Evolutionary conservation across 2,113 vertebrate genomes (phyloP).

Genomic region (Corythoichthys haematopterus): DNA sequence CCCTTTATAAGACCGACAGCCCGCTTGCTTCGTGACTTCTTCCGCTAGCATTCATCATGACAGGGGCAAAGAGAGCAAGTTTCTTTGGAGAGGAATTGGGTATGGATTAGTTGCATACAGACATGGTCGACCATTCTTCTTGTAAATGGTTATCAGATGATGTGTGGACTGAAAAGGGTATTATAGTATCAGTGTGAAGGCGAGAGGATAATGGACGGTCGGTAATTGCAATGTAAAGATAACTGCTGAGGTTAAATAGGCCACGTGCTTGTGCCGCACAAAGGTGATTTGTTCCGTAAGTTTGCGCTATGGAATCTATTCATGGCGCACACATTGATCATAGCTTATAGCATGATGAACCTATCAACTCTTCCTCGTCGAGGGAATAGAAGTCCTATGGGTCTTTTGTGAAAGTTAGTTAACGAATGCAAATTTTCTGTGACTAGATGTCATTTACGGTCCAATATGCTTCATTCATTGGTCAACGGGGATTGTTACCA

Average conservation of each 20-base stretch:
- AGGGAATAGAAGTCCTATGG: conserved; percentile 12
- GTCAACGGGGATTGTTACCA: background rate
- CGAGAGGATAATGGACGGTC: conserved; percentile 3
- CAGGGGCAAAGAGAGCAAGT: background rate
- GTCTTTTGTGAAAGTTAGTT: conserved; percentile 17
- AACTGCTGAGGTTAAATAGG: conserved; percentile 20
- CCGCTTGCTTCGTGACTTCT: conserved; percentile 29
- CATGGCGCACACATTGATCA: conserved; percentile 52
- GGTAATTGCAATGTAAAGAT: conserved; percentile 30
- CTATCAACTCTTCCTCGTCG: conserved; percentile 21
- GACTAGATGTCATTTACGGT: conserved; percentile 4
- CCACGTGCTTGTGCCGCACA: background rate
- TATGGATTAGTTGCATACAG: conserved; percentile 25
- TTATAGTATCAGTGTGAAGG: conserved; percentile 9
- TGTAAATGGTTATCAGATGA: conserved; percentile 35
- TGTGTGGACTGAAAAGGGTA: conserved; percentile 32
- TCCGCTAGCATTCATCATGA: conserved; percentile 10
- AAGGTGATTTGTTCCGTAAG: background rate
- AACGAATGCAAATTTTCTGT: conserved; percentile 20
- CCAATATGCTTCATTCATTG: conserved; percentile 5
- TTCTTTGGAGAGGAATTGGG: conserved; percentile 11
- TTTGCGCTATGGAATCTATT: conserved; percentile 35
- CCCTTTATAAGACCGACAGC: background rate
- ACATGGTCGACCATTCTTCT: conserved; percentile 22
- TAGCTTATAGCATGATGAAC: conserved; percentile 50